phyloP scores from a whole-genome alignment of 35 echinoderm and acorn worm genomes.

The Ptychodera flava region DNA sequence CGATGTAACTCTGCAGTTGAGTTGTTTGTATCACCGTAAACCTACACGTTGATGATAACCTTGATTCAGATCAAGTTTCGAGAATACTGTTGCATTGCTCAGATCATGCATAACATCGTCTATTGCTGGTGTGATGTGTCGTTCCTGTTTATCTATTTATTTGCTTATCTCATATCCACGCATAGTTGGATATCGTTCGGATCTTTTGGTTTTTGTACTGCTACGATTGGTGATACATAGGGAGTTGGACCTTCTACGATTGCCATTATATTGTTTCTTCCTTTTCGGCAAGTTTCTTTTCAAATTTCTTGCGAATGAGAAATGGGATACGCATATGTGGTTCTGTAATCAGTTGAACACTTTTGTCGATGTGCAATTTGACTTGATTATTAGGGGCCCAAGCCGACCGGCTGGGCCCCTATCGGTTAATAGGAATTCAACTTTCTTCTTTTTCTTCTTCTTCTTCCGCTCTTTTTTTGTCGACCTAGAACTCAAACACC shows the following conservation, averaged over 20 bases:
- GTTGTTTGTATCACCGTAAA: too few relatives aligned
- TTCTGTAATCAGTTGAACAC: slow-evolving; percentile 36
- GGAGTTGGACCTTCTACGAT: slow-evolving; percentile 14
- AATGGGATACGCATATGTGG: slow-evolving; percentile 65
- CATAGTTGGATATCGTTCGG: slow-evolving; percentile 28
- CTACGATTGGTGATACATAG: slow-evolving; percentile 22
- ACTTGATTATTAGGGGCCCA: slow-evolving; percentile 8
- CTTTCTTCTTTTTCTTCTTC: too few relatives aligned
- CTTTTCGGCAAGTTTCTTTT: slow-evolving; percentile 50
- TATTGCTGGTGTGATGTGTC: slow-evolving; percentile 38
- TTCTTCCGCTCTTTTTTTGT: too few relatives aligned
- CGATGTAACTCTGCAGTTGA: too few relatives aligned
- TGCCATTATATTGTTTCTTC: slow-evolving; percentile 34
- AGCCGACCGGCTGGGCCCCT: too few relatives aligned
- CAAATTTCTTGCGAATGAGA: slow-evolving; percentile 36
- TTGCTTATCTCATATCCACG: slow-evolving; percentile 40
- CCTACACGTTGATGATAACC: too few relatives aligned
- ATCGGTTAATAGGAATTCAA: too few relatives aligned
- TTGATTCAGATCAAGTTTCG: too few relatives aligned
- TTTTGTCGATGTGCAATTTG: slow-evolving; percentile 29
- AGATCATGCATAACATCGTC: slow-evolving; percentile 61
- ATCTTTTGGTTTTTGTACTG: slow-evolving; percentile 30
- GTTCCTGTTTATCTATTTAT: slow-evolving; percentile 46
- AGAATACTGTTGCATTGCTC: slow-evolving; percentile 41
- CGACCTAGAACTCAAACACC: too few relatives aligned